Percentiles rank a stretch among this genome's conserved stretches.
Conservation (phyloP, 2,888 invertebrate genomes). For the Napeogenes inachia region DNA sequence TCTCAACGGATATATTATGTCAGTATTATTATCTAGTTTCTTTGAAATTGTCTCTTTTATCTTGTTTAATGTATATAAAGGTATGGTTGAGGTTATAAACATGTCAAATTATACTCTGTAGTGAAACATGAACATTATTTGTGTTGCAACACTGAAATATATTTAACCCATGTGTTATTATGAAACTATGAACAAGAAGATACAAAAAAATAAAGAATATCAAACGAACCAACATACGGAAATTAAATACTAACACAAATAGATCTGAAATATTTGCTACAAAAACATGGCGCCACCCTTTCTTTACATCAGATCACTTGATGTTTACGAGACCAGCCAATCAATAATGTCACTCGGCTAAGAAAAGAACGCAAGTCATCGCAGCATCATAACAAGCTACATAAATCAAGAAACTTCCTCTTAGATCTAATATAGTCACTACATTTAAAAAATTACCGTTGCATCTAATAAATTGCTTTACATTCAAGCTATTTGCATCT, state of each 20-base stretch:
- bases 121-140: not conserved
- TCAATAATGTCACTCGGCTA: slow-evolving; percentile 33
- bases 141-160: not conserved
- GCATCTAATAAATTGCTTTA: no score
- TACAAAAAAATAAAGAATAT: no score
- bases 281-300: slow-evolving; percentile 13
- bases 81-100: not conserved
- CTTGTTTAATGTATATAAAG: slow-evolving; percentile 1
- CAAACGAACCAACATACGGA: no score
- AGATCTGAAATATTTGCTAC: not conserved
- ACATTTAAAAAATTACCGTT: no score
- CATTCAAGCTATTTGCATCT: no score
- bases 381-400: slow-evolving; percentile 38
- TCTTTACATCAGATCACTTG: slow-evolving; percentile 10
- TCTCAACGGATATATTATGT: slow-evolving; percentile 15
- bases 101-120: slow-evolving; percentile 3
- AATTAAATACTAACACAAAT: no score
- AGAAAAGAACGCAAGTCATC: slow-evolving; percentile 37
- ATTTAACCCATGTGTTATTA: not conserved
- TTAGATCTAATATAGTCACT: no score
- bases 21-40: slow-evolving; percentile 16
- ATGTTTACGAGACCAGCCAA: slow-evolving; percentile 11
- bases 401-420: slow-evolving; percentile 36
- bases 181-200: no score
- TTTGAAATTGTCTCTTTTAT: slow-evolving; percentile 12